A percentile compares a stretch with the other conserved stretches of the same genome.
Conservation (phyloP, 2,888 invertebrate species). For the Temnothorax rugatulus region DNA sequence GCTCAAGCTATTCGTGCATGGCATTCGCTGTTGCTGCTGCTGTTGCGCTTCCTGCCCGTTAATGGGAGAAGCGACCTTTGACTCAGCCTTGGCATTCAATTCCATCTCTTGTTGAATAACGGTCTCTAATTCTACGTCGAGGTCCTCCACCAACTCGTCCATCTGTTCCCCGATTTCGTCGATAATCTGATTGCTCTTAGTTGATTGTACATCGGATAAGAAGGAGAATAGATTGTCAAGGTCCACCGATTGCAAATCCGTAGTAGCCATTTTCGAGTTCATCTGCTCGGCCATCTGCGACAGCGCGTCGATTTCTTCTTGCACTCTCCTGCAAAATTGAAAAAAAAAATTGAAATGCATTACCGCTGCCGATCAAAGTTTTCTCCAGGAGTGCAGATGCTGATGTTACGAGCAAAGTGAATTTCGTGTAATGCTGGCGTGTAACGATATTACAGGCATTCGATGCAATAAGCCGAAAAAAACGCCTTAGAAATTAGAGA, state of each 20-base stretch:
- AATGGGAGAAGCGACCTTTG: constrained; percentile 71
- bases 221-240: constrained; percentile 96
- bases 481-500: neutral
- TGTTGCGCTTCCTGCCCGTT: constrained; percentile 71
- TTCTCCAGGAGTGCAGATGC: neutral
- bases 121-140: constrained; percentile 92
- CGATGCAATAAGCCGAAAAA: neutral
- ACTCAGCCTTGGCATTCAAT: constrained; percentile 76
- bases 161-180: constrained; percentile 95
- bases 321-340: constrained; percentile 88
- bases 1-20: constrained; percentile 70
- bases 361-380: neutral
- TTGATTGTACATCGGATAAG: constrained; percentile 91
- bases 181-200: constrained; percentile 89
- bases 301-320: constrained; percentile 91
- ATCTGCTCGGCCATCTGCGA: constrained; percentile 92
- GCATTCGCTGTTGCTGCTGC: constrained; percentile 75
- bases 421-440: constrained; percentile 10
- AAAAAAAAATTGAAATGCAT: neutral
- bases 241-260: constrained; percentile 92
- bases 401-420: constrained; percentile 18
- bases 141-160: constrained; percentile 93
- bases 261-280: constrained; percentile 88
- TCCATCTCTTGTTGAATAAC: constrained; percentile 89
- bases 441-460: neutral